Percentiles rank a stretch among this genome's conserved stretches.
Conservation (phyloP, 2,888 invertebrate species). For the Drosophila rellima region DNA sequence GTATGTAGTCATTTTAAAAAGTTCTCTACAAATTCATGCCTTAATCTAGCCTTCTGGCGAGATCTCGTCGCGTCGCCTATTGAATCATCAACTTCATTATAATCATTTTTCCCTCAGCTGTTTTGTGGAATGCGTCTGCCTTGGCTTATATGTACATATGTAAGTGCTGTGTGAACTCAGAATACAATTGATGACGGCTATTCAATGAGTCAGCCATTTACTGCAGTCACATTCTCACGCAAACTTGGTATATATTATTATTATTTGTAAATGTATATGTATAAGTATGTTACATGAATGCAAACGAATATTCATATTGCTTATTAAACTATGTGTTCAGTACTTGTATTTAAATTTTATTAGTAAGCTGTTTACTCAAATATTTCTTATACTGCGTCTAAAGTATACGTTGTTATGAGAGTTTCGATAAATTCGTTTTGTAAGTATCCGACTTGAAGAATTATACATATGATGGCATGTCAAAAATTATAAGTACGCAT, state of each 20-base stretch:
- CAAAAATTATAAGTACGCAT: constrained; percentile 9
- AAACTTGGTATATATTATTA: constrained; percentile 26
- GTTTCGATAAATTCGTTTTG: constrained; percentile 12
- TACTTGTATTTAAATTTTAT: constrained; percentile 48
- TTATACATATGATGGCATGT: constrained; percentile 19
- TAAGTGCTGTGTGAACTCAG: constrained; percentile 75
- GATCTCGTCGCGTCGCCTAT: constrained; percentile 27
- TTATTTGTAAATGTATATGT: constrained; percentile 6
- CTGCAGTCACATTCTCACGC: constrained; percentile 65
- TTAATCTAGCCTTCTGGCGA: constrained; percentile 54
- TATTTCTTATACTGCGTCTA: constrained; percentile 7
- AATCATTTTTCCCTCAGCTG: constrained; percentile 47
- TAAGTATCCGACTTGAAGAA: constrained; percentile 8
- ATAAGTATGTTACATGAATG: constrained; percentile 19
- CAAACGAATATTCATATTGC: constrained; percentile 13
- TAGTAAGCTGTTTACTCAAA: constrained; percentile 29
- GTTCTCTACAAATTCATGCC: constrained; percentile 31
- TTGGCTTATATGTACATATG: too few relatives aligned
- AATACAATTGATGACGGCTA: constrained; percentile 51
- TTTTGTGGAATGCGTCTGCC: constrained; percentile 28
- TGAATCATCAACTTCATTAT: constrained; percentile 63
- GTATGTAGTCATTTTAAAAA: constrained; percentile 21
- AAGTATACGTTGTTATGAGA: constrained; percentile 22
- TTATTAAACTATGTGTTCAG: constrained; percentile 1
- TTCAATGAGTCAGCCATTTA: constrained; percentile 64